Conservation (phyloP, 2,797 vertebrate genomes). For the Vipera ursinii region DNA sequence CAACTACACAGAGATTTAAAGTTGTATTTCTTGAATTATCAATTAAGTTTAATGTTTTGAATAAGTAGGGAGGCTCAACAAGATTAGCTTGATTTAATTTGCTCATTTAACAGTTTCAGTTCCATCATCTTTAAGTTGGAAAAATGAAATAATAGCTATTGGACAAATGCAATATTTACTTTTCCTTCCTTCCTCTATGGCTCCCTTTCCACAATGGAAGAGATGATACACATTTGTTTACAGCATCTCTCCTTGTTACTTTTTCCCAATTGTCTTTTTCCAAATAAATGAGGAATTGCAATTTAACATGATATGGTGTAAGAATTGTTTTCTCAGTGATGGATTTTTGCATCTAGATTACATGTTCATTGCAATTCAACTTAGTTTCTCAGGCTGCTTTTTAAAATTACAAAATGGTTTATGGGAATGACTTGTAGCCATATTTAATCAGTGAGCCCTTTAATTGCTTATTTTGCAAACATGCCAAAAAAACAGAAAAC, state of each 20-base stretch:
- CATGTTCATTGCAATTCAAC: slow-evolving; percentile 59
- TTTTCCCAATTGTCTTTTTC: slow-evolving; percentile 34
- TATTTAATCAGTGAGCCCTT: slow-evolving; percentile 68
- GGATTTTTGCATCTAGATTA: slow-evolving; percentile 21
- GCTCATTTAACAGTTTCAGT: slow-evolving; percentile 52
- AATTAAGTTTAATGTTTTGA: slow-evolving; percentile 61
- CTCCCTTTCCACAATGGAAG: slow-evolving; percentile 27
- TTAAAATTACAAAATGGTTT: slow-evolving; percentile 59
- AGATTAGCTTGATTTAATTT: slow-evolving; percentile 56
- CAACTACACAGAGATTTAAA: neutral
- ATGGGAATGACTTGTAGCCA: slow-evolving; percentile 49
- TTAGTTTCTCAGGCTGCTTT: slow-evolving; percentile 54
- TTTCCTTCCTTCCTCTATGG: slow-evolving; percentile 32
- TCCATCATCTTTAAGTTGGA: slow-evolving; percentile 50
- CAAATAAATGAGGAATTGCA: slow-evolving; percentile 48
- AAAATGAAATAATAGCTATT: slow-evolving; percentile 54
- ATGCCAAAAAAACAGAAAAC: slow-evolving; percentile 41
- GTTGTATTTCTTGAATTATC: slow-evolving; percentile 39
- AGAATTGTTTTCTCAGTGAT: slow-evolving; percentile 44
- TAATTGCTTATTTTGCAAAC: slow-evolving; percentile 63
- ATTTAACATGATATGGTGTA: slow-evolving; percentile 39
- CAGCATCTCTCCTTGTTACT: slow-evolving; percentile 22
- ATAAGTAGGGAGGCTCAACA: slow-evolving; percentile 50
- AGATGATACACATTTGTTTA: slow-evolving; percentile 39
- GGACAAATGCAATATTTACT: slow-evolving; percentile 41